Evolutionary conservation across 1,140 invertebrate genomes (phyloP), one percentile per base, ranked within the genome.

Genomic region (Drosophila sp.): DNA sequence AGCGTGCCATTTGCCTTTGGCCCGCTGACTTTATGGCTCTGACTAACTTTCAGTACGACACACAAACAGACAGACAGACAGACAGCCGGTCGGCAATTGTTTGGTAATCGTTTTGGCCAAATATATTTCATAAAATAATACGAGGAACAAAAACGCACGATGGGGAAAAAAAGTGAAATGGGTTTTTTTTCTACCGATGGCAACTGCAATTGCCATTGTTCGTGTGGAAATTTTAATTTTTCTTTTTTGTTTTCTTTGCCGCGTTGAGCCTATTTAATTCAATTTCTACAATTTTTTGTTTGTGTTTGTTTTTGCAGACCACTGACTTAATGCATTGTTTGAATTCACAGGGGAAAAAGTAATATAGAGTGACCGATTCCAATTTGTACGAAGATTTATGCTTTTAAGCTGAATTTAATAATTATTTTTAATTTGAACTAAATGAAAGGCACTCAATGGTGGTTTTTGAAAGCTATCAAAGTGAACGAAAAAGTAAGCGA

Each of bases 21-120:
- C 44, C 44, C 44, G 23, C 60, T 32, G 60, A 40, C 41, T 62
- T 41, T 47, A 47, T 62, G 38, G 60, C 60, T 44, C 25, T 47
- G 40, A n/a, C 41, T 50, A 50, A 50, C 44, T 27, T 25, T 6
- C 44, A 27, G 44, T 50, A 23, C 44, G 44, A 27, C 44, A 50
- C 23, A 27, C 23, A 38, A 38, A 38, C 35, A 38, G 35, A 10
- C 8, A 38, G 10, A 38, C 44, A 27, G 44, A 7, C 44, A 23
- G 44, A 23, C 44, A 8, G 44, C 7, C 44, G 27, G 44, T 44
- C 38, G 38, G 60, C 60, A 44, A 62, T 62, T 62, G 60, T 62
- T 62, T 62, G 60, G 60, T 62, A 62, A 62, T 62, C 60, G 60
- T 62, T 62, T 62, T 62, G 60, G 41, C 60, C 60, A 62, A 62